Percentiles rank a stretch among this genome's conserved stretches.
Evolutionary conservation across 2,113 vertebrate species (phyloP).

Genomic region (Mus spicilegus): DNA sequence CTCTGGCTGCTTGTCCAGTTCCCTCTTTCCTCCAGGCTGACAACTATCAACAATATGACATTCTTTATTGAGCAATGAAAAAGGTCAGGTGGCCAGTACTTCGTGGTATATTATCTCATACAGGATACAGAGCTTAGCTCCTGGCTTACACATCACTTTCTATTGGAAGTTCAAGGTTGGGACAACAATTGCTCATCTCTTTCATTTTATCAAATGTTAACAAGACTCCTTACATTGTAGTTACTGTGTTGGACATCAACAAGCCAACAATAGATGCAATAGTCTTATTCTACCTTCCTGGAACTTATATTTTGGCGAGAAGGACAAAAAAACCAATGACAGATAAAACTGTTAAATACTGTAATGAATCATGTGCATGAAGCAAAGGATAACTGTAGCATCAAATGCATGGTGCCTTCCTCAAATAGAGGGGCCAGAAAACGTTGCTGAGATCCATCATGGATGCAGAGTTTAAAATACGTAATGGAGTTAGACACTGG

Average conservation of each 20-base stretch:
- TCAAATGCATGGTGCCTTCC: not conserved
- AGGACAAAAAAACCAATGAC: not conserved
- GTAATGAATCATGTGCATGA: not conserved
- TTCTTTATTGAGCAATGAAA: not conserved
- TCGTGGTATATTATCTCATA: not conserved
- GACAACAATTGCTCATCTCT: not conserved
- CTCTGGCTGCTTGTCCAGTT: not conserved
- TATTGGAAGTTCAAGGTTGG: not conserved
- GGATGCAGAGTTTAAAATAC: not conserved
- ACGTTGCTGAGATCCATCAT: not conserved
- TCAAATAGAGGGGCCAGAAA: not conserved
- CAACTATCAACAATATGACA: no score
- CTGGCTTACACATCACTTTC: not conserved
- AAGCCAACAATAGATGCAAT: not conserved
- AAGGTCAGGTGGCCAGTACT: not conserved
- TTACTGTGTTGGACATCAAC: no score
- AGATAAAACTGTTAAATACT: constrained; percentile 15
- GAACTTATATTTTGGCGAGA: not conserved
- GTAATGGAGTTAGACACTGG: not conserved
- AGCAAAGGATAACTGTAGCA: not conserved
- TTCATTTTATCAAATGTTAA: not conserved
- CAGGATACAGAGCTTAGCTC: not conserved
- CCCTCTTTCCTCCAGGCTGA: not conserved
- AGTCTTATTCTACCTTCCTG: not conserved
- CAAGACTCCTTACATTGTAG: not conserved